Conservation (phyloP, 2,113 vertebrate genomes). For the Trachemys scripta region DNA sequence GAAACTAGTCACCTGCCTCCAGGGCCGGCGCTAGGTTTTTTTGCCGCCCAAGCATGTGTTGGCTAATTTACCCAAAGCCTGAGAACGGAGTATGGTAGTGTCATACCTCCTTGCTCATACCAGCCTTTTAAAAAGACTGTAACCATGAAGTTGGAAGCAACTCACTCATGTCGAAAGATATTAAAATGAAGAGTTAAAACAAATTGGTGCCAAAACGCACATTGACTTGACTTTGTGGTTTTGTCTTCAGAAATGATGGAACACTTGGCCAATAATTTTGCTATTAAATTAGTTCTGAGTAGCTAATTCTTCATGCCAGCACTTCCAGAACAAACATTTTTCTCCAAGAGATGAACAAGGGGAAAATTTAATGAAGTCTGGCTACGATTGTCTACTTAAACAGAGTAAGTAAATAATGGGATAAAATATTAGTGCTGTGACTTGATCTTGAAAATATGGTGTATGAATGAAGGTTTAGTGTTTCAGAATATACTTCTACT, state of each 20-base stretch:
- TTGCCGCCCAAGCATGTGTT: background rate
- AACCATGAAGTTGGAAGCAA: background rate
- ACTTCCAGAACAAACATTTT: background rate
- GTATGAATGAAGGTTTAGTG: background rate
- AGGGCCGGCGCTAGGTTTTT: too few species aligned
- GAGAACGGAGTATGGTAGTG: background rate
- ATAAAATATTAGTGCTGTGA: background rate
- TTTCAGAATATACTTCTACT: background rate
- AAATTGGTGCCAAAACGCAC: background rate
- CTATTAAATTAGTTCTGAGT: background rate
- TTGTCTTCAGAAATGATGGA: background rate
- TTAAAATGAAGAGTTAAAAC: background rate
- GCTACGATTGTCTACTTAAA: background rate
- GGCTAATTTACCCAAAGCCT: constrained; percentile 4
- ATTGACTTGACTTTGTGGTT: background rate
- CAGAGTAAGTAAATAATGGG: background rate
- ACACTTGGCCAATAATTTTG: background rate
- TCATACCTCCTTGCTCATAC: background rate
- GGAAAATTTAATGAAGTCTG: background rate
- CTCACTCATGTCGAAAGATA: background rate
- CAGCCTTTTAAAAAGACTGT: background rate
- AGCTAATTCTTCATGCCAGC: background rate
- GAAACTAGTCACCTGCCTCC: constrained; percentile 27
- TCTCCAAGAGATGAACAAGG: background rate
- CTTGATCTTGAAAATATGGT: background rate